A percentile compares a stretch with the other conserved stretches of the same genome.
These are phyloP conservation scores for Xiphorhynchus elegans DNA, from an alignment of 2,113 vertebrate species.

Conservation along the genomic window DNA sequence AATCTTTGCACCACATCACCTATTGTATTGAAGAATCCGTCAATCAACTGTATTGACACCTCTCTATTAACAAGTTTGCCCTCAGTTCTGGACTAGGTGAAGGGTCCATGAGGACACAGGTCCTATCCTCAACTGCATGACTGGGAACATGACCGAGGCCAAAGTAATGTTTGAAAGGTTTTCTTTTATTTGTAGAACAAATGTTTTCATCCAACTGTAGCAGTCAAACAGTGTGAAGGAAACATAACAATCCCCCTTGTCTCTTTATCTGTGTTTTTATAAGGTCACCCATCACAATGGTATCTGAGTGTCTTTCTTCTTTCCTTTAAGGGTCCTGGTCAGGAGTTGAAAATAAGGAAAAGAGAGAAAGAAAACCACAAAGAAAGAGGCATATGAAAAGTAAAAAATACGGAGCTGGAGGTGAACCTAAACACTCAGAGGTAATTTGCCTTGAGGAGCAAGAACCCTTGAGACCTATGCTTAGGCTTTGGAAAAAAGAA, in stretches of 20 bases:
- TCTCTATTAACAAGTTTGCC: neutral
- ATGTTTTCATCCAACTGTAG: conserved; percentile 41
- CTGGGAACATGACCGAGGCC: neutral
- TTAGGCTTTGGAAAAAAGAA: conserved; percentile 48
- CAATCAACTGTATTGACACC: neutral
- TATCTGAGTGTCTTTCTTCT: conserved; percentile 55
- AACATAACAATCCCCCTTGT: conserved; percentile 19
- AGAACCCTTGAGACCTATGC: conserved; percentile 46
- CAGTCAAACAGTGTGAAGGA: conserved; percentile 9
- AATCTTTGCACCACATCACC: neutral
- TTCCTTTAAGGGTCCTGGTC: conserved; percentile 35
- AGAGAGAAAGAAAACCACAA: conserved; percentile 41
- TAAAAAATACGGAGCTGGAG: neutral
- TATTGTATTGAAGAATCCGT: neutral
- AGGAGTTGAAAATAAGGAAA: conserved; percentile 42
- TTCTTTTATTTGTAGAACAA: conserved; percentile 57
- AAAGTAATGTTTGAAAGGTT: conserved; percentile 24
- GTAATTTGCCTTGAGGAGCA: conserved; percentile 63
- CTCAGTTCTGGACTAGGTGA: neutral
- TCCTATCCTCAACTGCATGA: neutral
- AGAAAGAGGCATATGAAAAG: conserved; percentile 27
- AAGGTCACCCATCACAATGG: conserved; percentile 55
- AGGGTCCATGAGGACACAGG: neutral
- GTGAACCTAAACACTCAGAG: conserved; percentile 46
- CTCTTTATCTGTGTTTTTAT: conserved; percentile 40